These are phyloP conservation scores for Ianthella basta DNA, from an alignment of 37 sponge, comb jelly and placozoan genomes.

Conservation along the genomic window DNA sequence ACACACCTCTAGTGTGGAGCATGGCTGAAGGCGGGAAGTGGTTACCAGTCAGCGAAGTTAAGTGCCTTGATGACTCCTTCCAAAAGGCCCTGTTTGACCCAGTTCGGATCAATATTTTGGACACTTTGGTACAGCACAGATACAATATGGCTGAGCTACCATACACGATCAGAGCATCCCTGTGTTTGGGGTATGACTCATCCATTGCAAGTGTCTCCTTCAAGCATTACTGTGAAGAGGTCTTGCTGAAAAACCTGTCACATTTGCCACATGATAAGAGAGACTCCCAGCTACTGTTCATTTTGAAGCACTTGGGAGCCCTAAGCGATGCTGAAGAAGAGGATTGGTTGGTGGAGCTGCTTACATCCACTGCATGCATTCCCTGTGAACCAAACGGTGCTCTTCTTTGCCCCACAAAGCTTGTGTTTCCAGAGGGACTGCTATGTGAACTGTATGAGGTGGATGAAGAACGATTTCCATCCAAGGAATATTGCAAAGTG, in stretches of 20 bases:
- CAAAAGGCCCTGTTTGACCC: not conserved
- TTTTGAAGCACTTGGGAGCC: conserved; percentile 26
- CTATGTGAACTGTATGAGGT: conserved; percentile 32
- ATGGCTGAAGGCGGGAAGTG: conserved; percentile 44
- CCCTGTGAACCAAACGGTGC: not conserved
- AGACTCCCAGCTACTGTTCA: conserved; percentile 40
- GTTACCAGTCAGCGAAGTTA: conserved; percentile 32
- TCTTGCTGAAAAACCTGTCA: conserved; percentile 38
- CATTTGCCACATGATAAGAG: not conserved
- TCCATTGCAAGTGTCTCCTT: conserved; percentile 17
- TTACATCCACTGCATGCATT: conserved; percentile 38
- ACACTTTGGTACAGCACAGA: not conserved
- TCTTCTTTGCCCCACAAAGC: not conserved
- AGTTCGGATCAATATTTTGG: conserved; percentile 20
- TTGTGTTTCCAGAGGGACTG: conserved; percentile 32
- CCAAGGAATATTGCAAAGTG: conserved; percentile 7
- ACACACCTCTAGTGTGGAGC: not conserved
- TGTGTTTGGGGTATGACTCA: not conserved
- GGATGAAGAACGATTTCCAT: conserved; percentile 55
- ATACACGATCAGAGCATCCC: not conserved
- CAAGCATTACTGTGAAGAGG: conserved; percentile 29
- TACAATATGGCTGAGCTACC: conserved; percentile 43
- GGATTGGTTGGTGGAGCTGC: conserved; percentile 37
- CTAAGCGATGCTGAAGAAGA: not conserved
- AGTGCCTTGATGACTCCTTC: not conserved